A percentile compares a stretch with the other conserved stretches of the same genome.
Evolutionary conservation across 2,888 invertebrate genomes (phyloP).

Genomic region (Lydus trimaculatus): DNA sequence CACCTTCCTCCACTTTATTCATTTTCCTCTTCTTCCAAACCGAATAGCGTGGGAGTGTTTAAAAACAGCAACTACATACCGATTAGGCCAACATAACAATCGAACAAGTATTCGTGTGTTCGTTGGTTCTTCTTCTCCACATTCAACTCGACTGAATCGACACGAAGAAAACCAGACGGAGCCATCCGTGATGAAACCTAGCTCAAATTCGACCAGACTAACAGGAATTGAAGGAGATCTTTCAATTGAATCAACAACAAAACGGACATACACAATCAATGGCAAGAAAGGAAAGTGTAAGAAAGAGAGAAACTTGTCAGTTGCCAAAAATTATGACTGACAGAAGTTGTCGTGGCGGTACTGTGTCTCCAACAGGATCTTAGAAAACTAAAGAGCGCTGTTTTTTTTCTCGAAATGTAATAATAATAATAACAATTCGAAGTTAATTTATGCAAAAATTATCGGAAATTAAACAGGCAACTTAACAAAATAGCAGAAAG

Average conservation of each 20-base stretch:
- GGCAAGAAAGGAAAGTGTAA: neutral
- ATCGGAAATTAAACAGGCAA: constrained; percentile 55
- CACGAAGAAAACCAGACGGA: neutral
- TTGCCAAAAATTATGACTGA: constrained; percentile 50
- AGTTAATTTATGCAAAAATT: constrained; percentile 58
- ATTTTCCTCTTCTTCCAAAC: neutral
- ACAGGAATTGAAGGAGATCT: constrained; percentile 24
- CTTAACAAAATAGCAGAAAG: constrained; percentile 53
- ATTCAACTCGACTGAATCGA: neutral
- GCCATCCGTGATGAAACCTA: constrained; percentile 16
- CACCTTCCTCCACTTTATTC: neutral
- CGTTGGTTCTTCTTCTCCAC: neutral
- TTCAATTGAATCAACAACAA: constrained; percentile 24
- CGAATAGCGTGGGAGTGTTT: constrained; percentile 49
- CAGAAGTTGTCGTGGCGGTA: constrained; percentile 53
- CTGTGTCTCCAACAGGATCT: constrained; percentile 39
- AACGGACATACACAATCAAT: no score
- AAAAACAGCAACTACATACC: constrained; percentile 39
- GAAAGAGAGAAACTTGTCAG: constrained; percentile 1
- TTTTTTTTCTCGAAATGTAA: neutral
- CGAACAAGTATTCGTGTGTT: constrained; percentile 2
- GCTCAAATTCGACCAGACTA: constrained; percentile 16
- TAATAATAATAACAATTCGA: neutral
- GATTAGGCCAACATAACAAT: constrained; percentile 41
- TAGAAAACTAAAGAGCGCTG: constrained; percentile 36